Evolutionary conservation across 64 coral and sea anemone genomes (phyloP).

Genomic region (Montipora capricornis): DNA sequence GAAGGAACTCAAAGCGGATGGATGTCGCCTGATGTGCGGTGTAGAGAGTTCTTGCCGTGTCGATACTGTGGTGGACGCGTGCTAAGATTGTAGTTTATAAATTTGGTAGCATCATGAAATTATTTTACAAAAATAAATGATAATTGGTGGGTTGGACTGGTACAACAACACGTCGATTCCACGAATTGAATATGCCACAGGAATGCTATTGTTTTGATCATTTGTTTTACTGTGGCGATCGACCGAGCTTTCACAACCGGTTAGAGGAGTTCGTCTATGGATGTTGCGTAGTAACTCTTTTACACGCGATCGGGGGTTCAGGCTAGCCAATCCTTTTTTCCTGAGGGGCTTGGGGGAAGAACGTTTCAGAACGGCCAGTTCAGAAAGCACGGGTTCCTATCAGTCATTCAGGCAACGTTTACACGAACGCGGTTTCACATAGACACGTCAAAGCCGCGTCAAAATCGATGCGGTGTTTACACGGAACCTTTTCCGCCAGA

Average conservation of each 20-base stretch:
- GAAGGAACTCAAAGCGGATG: constrained; percentile 41
- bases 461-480: too few relatives aligned
- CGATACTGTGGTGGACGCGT: constrained; percentile 59
- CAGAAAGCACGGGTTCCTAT: too few relatives aligned
- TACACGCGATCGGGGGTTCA: neutral
- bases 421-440: too few relatives aligned
- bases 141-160: neutral
- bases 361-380: neutral
- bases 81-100: constrained; percentile 48
- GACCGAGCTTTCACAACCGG: neutral
- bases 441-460: too few relatives aligned
- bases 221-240: neutral
- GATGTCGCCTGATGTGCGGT: constrained; percentile 52
- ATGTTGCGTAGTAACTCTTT: neutral
- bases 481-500: too few relatives aligned
- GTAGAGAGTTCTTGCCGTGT: constrained; percentile 82
- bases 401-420: neutral
- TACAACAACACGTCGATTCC: neutral
- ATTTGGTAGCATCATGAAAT: neutral
- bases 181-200: neutral
- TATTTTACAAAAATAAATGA: constrained; percentile 21
- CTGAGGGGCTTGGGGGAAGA: neutral
- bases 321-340: neutral
- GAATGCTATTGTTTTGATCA: neutral
- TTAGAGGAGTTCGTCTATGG: neutral